Evolutionary conservation across 92 coral and sea anemone species (phyloP), one percentile per base, ranked within the genome.

Genomic region (Epizoanthus rinbou): DNA sequence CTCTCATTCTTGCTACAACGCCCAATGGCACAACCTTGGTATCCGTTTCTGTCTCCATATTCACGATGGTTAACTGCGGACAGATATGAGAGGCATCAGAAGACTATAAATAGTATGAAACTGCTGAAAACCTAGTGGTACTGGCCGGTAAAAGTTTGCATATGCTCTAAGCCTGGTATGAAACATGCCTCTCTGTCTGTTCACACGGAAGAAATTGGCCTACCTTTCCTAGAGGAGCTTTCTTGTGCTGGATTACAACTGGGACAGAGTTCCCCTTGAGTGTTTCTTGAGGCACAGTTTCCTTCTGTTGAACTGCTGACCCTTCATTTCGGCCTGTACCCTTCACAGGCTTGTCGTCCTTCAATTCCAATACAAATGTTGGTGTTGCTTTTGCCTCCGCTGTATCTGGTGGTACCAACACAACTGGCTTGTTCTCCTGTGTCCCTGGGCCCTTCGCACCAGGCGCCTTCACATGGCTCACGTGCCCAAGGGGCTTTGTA

Each of bases 11-110:
- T 33, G 98, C 98, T 14, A 93, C 98, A 65, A 90, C 69, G 23
- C 98, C 98, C 56, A 67, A 87, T 22, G 98, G 98, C 0, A 93
- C 98, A 22, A 93, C 89, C n/a, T 84, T 87, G 14, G 94, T 90
- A 73, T 93, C 98, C 17, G 88, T 80, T 64, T 86, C 82, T 1
- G 86, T 80, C 1, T 85, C 86, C 53, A 90, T 81, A 91, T 79
- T 69, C 21, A 93, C 84, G 52, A 93, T 91, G 70, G 87, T 78
- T 37, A 93, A 82, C 97, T 93, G 37, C 14, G 35, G 43, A 64
- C 6, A 13, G 76, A 81, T 0, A 57, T 5, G 15, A 50, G 15
- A 50, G 9, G 54, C 54, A 50, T 64, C 17, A 24, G 35, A 11
- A 24, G 18, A 11, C 18, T 17, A 13, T 13, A 33, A 64, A 64